Base-by-base conservation (phyloP, 2,797 vertebrate species). In the Thamnophis elegans region DNA sequence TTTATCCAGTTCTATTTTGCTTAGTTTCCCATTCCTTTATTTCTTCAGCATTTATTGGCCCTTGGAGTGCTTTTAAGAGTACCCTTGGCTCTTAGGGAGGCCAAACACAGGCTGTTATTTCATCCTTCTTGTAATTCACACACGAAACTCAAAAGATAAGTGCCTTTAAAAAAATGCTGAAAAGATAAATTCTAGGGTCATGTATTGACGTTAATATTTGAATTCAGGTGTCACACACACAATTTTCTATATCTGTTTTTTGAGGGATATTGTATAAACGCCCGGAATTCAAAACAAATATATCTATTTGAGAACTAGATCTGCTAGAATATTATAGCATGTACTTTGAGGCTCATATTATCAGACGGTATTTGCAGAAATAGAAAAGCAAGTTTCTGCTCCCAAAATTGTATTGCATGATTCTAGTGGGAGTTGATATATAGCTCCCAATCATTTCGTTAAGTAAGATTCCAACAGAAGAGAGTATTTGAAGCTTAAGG, bases 41-140 rank as follows among this genome's bases (percentile, higher is more conserved):
- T 89, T 68, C 32, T 54, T 55, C 53, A 58, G 58, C 59, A 58
- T 91, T 91, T 93, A 91, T 86, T 58, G 59, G 53, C 2, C 78
- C 73, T 88, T 68, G 25, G 87, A 86, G 73, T 91, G 55, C 59
- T 91, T 93, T 93, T 73, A 86, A 93, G 65, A 26, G 36, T 60
- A 56, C 36, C 51, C 87, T 58, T 68, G 59, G 53, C 22, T 88
- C 26, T 65, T 91, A n/a, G 65, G 53, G 87, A 88, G 86, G 73
- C 53, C 73, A 89, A 85, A 53, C 28, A 91, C 53, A 89, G 68
- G 53, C 78, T 28, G 87, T 58, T 65, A 58, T 91, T 65, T 85
- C 53, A 86, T 53, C 68, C 36, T 42, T 68, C 58, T 89, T 89
- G 78, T 54, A 85, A 62, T 56, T 85, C 53, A 89, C 82, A 82